These are phyloP conservation scores for Scaptodrosophila latifasciaeformis DNA, from an alignment of 2,888 invertebrate genomes.

Conservation along the genomic window DNA sequence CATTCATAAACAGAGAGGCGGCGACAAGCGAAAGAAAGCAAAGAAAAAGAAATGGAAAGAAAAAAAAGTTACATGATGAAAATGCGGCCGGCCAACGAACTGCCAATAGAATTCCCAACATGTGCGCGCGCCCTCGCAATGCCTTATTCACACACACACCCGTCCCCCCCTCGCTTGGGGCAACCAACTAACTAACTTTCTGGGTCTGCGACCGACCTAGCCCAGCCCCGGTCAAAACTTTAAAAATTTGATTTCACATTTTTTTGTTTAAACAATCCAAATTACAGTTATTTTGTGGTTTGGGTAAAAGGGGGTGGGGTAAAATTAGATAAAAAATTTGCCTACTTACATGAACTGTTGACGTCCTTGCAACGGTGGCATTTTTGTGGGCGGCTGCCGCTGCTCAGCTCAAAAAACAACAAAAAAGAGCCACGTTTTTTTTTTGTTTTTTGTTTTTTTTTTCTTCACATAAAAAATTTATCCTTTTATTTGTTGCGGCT, in stretches of 20 bases:
- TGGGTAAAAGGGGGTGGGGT: no score
- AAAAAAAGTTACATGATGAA: no score
- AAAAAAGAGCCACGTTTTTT: slow-evolving; percentile 10
- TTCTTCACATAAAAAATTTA: slow-evolving; percentile 15
- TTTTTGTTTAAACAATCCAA: no score
- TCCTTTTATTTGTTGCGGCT: no score
- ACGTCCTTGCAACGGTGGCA: slow-evolving; percentile 60
- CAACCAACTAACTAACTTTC: neutral
- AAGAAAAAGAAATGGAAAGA: no score
- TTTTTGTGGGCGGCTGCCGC: slow-evolving; percentile 53
- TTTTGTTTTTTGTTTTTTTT: slow-evolving; percentile 6
- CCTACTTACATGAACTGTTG: slow-evolving; percentile 58
- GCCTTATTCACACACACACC: slow-evolving; percentile 2
- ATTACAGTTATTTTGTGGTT: no score
- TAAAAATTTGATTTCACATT: no score
- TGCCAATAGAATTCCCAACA: slow-evolving; percentile 31
- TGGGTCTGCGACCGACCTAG: neutral
- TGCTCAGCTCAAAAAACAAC: no score
- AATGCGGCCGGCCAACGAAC: slow-evolving; percentile 67
- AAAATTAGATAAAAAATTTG: no score
- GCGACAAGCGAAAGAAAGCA: slow-evolving; percentile 14
- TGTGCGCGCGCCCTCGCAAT: slow-evolving; percentile 35
- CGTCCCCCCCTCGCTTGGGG: neutral
- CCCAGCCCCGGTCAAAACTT: no score
- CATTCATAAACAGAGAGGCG: slow-evolving; percentile 65